A percentile compares a stretch with the other conserved stretches of the same genome.
phyloP scores from a whole-genome alignment of 2,888 invertebrate genomes.

The Theristus sp. region DNA sequence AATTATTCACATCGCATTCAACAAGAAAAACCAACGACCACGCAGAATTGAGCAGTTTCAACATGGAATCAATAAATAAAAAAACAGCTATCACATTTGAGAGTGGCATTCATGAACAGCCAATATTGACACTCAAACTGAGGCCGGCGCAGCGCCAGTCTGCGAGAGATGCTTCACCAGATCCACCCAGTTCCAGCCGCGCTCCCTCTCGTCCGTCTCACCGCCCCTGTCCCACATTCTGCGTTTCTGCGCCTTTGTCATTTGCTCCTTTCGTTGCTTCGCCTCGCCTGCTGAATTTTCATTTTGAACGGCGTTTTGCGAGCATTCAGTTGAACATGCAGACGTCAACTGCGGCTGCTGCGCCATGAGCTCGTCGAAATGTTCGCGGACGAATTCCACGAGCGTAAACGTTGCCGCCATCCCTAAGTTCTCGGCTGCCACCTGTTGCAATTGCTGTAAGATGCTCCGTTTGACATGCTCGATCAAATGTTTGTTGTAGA shows the following conservation, averaged over 20 bases:
- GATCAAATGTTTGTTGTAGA: slow-evolving; percentile 59
- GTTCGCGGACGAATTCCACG: slow-evolving; percentile 74
- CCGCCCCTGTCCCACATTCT: slow-evolving; percentile 55
- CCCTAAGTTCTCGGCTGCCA: slow-evolving; percentile 48
- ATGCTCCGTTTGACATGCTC: neutral
- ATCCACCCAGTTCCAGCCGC: slow-evolving; percentile 89
- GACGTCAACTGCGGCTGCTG: slow-evolving; percentile 47
- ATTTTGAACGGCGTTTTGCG: slow-evolving; percentile 7
- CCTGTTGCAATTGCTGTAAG: too few relatives aligned
- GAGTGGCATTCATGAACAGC: neutral
- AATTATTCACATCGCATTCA: too few relatives aligned
- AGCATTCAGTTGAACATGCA: too few relatives aligned
- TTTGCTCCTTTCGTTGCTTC: slow-evolving; percentile 44
- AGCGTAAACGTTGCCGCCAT: slow-evolving; percentile 84
- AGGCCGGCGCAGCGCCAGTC: neutral
- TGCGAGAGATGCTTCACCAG: slow-evolving; percentile 86
- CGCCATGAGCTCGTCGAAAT: slow-evolving; percentile 47
- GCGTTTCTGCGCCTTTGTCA: slow-evolving; percentile 77
- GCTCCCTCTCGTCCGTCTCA: slow-evolving; percentile 50
- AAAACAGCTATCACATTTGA: neutral
- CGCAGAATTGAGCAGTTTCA: neutral
- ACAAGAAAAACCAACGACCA: neutral
- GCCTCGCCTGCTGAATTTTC: slow-evolving; percentile 2
- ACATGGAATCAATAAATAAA: neutral
- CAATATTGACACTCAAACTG: neutral